Evolutionary conservation across 2,888 invertebrate species (phyloP), one percentile per base, ranked within the genome.

Genomic region (Mellilla xanthometata): DNA sequence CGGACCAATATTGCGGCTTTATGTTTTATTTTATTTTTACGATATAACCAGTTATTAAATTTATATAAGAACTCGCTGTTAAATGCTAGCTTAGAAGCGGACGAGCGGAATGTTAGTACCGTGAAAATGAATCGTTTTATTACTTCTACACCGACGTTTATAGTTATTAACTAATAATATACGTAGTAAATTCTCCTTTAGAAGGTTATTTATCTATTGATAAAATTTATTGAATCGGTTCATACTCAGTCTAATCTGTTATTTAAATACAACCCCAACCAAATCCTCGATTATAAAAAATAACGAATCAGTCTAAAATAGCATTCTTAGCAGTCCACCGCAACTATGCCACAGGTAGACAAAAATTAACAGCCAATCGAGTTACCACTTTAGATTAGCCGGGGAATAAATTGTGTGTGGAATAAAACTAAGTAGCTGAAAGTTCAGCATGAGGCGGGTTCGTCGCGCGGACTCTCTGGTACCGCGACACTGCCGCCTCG

Each of bases 1-100:
- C 60, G 68, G 39, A 69, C 73, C 84, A 80, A 80, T 84, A 83
- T 82, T 81, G 76, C 69, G 69, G 70, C 74, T 80, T 79, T 81
- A 80, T 75, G 67, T 62, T 54, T 72, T 42, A 47, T 47, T 76
- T 74, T 69, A 74, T 75, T 79, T 48, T 81, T 75, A 80, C 68
- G 77, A 72, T 65, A 67, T 67, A 70, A 67, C 66, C 64, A 62
- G 72, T 73, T 73, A 72, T 72, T 60, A 62, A 39, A 55, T 60
- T 60, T 64, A 58, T 56, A 55, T 55, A 46, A 40, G 43, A 42
- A 46, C 31, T 29, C 19, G 42, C 39, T 47, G 44, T 49, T 46
- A 51, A 54, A 48, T 33, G 42, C 35, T 34, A 31, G 28, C 39
- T 35, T 46, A 27, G 29, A 12, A 11, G 36, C 29, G 10, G 36